Conservation (phyloP, 1,140 invertebrate species). For the Eueides isabella region DNA sequence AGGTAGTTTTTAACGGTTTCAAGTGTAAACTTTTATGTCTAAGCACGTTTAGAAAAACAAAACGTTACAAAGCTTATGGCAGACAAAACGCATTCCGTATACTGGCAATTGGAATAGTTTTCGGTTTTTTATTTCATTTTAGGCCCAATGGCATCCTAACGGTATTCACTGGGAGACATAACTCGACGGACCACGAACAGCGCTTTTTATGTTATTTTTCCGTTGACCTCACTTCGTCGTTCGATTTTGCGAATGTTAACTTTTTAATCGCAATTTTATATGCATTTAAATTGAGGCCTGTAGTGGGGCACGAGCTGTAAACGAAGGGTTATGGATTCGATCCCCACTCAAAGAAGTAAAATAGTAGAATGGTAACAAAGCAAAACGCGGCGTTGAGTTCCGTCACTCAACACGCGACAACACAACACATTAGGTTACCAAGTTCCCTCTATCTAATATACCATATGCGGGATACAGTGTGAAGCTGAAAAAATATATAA, state of each 20-base stretch:
- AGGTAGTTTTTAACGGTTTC: constrained; percentile 24
- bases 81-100: constrained; percentile 78
- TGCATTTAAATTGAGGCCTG: too few species aligned
- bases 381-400: too few species aligned
- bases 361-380: too few species aligned
- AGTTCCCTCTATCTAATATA: too few species aligned
- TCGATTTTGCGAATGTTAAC: constrained; percentile 52
- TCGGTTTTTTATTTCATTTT: constrained; percentile 69
- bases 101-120: constrained; percentile 82
- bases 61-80: constrained; percentile 45
- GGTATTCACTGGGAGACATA: constrained; percentile 76
- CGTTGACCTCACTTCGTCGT: constrained; percentile 66
- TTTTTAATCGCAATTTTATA: constrained; percentile 45
- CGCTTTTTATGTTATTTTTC: constrained; percentile 71
- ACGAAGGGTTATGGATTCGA: too few species aligned
- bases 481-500: too few species aligned
- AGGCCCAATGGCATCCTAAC: constrained; percentile 75
- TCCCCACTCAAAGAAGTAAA: too few species aligned
- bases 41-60: constrained; percentile 31
- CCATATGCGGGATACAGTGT: too few species aligned
- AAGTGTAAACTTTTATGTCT: constrained; percentile 38
- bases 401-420: too few species aligned
- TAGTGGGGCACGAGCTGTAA: too few species aligned
- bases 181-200: constrained; percentile 70
- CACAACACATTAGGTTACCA: too few species aligned